Conservation (phyloP, 1,140 invertebrate genomes). For the Trissolcus basalis region DNA sequence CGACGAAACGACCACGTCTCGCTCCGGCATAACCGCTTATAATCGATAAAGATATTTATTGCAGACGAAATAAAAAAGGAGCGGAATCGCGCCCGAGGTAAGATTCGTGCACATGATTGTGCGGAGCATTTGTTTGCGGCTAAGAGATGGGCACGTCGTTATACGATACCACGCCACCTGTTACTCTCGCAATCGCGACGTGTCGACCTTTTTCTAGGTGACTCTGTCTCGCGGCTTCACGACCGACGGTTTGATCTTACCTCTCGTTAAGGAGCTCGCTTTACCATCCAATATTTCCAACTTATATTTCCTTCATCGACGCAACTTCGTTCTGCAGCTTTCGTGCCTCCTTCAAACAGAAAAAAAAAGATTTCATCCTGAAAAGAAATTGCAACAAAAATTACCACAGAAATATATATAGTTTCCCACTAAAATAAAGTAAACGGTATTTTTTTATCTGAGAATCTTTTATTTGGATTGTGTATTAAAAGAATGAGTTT, state of each 20-base stretch:
- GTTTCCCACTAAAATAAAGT: too few species aligned
- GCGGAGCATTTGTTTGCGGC: constrained; percentile 2
- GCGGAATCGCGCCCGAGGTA: constrained; percentile 57
- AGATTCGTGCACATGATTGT: constrained; percentile 39
- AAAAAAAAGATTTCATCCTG: too few species aligned
- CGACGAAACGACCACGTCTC: constrained; percentile 48
- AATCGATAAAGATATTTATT: constrained; percentile 68
- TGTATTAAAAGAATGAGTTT: background rate
- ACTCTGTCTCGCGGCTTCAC: constrained; percentile 9
- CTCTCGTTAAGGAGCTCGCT: constrained; percentile 26
- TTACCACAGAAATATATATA: too few species aligned
- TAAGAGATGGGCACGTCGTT: constrained; percentile 25
- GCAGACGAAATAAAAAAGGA: constrained; percentile 59
- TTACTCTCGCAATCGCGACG: constrained; percentile 58
- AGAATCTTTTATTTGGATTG: background rate
- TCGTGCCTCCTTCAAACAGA: too few species aligned
- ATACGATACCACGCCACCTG: constrained; percentile 64
- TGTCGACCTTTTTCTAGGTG: constrained; percentile 44
- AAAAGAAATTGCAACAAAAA: too few species aligned
- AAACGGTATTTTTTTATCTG: background rate
- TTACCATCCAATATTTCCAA: constrained; percentile 29
- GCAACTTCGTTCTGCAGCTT: too few species aligned
- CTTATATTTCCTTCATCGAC: too few species aligned
- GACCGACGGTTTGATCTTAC: constrained; percentile 25
- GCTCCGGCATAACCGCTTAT: constrained; percentile 53